Evolutionary conservation across 64 coral and sea anemone species (phyloP).

Genomic region (Orbicella faveolata): DNA sequence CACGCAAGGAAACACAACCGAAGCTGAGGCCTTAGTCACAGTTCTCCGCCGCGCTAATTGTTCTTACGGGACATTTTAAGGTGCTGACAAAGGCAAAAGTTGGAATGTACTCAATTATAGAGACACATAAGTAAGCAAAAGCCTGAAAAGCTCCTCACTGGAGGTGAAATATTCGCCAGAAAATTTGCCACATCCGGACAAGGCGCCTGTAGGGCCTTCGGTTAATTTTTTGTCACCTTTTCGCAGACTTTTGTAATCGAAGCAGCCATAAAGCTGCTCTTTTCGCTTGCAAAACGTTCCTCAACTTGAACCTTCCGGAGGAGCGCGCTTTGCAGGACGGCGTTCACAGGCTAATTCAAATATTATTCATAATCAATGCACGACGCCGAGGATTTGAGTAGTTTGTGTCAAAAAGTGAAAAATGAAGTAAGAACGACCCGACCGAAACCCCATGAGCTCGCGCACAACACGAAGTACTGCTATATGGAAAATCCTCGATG

Average conservation of each 20-base stretch:
- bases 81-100: neutral
- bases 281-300: conserved; percentile 7
- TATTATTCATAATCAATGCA: conserved; percentile 26
- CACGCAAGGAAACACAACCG: neutral
- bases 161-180: neutral
- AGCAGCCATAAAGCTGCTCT: neutral
- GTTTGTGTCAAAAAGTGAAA: conserved; percentile 48
- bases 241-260: conserved; percentile 20
- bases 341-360: neutral
- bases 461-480: neutral
- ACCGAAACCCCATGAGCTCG: conserved; percentile 13
- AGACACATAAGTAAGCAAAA: neutral
- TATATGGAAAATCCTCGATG: neutral
- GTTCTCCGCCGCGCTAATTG: neutral
- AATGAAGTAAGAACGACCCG: conserved; percentile 34
- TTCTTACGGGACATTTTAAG: neutral
- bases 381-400: neutral
- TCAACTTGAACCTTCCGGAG: conserved; percentile 12
- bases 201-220: conserved; percentile 11
- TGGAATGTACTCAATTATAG: neutral
- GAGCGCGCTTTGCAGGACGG: neutral
- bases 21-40: neutral
- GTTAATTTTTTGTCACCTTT: conserved; percentile 45
- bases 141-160: neutral
- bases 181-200: conserved; percentile 20